Evolutionary conservation across 2,113 vertebrate genomes (phyloP).

Genomic region (Chionomys nivalis): DNA sequence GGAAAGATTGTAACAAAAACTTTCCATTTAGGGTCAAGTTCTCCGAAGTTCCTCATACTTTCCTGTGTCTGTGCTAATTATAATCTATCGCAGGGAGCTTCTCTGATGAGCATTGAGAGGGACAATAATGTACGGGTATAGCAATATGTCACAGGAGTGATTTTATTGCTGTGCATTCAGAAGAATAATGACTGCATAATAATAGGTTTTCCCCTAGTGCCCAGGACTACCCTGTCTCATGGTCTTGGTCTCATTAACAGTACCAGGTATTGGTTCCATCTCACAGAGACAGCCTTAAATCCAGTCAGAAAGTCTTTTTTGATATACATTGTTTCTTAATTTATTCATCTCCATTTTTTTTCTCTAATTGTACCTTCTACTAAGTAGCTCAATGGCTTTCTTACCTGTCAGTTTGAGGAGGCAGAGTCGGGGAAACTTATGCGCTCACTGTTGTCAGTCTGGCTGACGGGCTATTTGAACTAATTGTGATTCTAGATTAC

Average conservation of each 20-base stretch:
- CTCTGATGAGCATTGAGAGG: background rate
- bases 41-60: background rate
- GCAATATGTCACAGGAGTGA: background rate
- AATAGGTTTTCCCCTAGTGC: background rate
- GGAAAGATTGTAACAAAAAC: background rate
- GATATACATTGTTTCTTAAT: background rate
- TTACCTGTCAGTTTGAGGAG: background rate
- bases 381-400: background rate
- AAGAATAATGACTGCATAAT: background rate
- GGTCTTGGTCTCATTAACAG: background rate
- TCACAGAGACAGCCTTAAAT: background rate
- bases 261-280: background rate
- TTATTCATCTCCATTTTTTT: slow-evolving; percentile 11
- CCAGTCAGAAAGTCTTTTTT: background rate
- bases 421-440: background rate
- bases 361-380: background rate
- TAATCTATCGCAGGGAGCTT: background rate
- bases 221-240: background rate
- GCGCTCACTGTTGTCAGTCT: background rate
- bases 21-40: background rate
- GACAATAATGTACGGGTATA: background rate
- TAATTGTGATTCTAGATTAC: background rate
- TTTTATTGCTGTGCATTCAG: background rate
- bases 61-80: background rate
- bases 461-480: background rate